Conservation (phyloP, 2,888 invertebrate genomes). For the Pollenia angustigena region DNA sequence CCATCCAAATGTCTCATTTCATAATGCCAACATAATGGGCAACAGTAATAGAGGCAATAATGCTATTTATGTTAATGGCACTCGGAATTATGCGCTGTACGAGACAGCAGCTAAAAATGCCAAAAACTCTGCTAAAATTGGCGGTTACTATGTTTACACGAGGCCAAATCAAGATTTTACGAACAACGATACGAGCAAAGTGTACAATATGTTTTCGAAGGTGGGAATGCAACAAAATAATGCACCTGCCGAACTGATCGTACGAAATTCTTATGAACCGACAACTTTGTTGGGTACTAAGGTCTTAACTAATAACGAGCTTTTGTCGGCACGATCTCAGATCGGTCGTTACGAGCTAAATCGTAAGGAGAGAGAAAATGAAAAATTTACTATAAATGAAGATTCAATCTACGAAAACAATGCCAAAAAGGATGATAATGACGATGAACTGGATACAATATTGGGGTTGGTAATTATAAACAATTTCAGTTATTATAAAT, state of each 20-base stretch:
- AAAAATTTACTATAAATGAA: constrained; percentile 12
- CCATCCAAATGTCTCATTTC: constrained; percentile 77
- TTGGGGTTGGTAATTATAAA: constrained; percentile 86
- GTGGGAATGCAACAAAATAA: constrained; percentile 77
- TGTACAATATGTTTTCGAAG: constrained; percentile 83
- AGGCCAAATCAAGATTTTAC: constrained; percentile 74
- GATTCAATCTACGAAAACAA: constrained; percentile 14
- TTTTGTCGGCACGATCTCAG: constrained; percentile 76
- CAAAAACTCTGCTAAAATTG: constrained; percentile 78
- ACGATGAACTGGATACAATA: constrained; percentile 89
- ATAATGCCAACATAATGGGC: constrained; percentile 77
- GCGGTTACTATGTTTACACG: constrained; percentile 79
- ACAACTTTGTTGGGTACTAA: constrained; percentile 64
- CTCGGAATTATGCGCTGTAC: constrained; percentile 77
- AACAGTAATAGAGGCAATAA: constrained; percentile 58
- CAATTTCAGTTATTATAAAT: neutral
- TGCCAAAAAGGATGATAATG: constrained; percentile 43
- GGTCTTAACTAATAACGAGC: constrained; percentile 73
- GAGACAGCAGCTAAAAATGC: constrained; percentile 82
- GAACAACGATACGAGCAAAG: constrained; percentile 77
- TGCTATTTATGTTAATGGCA: constrained; percentile 70
- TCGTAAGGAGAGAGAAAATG: constrained; percentile 29
- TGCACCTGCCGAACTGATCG: constrained; percentile 74
- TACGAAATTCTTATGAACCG: constrained; percentile 78
- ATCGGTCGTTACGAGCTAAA: constrained; percentile 48